These are phyloP conservation scores for Anarhynchus alexandrinus DNA, from an alignment of 2,113 vertebrate species.

Conservation along the genomic window DNA sequence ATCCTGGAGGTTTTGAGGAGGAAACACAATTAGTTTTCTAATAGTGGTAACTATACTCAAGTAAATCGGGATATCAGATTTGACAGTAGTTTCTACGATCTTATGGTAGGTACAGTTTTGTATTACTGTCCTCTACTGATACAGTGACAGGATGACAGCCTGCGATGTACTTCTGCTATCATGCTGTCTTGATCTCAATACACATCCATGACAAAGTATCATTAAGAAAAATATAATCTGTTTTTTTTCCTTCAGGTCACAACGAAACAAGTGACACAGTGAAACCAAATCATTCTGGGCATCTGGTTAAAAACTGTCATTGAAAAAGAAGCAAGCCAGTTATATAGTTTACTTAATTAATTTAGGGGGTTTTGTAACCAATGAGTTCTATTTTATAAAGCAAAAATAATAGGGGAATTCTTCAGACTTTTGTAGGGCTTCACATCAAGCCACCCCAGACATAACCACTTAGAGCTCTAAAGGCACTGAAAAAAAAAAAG, in stretches of 20 bases:
- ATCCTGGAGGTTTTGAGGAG: not conserved
- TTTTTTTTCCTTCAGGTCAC: not conserved
- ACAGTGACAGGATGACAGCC: not conserved
- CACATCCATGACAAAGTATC: not conserved
- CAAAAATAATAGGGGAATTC: not conserved
- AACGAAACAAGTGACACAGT: not conserved
- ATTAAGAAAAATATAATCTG: not conserved
- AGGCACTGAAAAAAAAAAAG: not conserved
- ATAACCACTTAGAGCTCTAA: not conserved
- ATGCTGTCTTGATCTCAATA: not conserved
- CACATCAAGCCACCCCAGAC: not conserved
- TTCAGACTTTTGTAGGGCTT: not conserved
- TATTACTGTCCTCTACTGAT: not conserved
- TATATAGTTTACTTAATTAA: not conserved
- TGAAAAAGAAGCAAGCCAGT: not conserved
- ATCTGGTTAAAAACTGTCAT: not conserved
- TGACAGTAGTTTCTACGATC: not conserved
- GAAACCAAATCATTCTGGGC: not conserved
- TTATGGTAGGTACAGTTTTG: not conserved
- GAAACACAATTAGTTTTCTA: fast-evolving
- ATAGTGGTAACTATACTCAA: not conserved
- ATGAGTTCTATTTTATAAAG: not conserved
- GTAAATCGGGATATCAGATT: not conserved
- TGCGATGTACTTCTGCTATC: not conserved
- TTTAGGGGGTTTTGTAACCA: not conserved